Conservation (phyloP, 2,888 invertebrate species). For the Cephalotes varians region DNA sequence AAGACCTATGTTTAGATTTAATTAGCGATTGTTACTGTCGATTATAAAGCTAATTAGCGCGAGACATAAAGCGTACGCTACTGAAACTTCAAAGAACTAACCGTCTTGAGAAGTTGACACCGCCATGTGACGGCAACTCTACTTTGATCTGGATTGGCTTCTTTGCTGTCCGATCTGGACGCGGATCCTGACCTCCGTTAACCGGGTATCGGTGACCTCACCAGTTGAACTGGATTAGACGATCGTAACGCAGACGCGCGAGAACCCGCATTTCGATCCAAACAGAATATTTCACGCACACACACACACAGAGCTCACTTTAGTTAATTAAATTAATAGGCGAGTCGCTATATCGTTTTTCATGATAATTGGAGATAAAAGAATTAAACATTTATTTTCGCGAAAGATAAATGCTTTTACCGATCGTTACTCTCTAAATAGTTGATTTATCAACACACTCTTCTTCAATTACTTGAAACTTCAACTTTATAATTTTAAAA, state of each 20-base stretch:
- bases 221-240: constrained; percentile 51
- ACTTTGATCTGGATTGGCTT: constrained; percentile 79
- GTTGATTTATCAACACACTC: neutral
- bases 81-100: constrained; percentile 9
- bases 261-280: neutral
- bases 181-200: constrained; percentile 79
- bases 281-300: constrained; percentile 10
- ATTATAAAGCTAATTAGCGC: neutral
- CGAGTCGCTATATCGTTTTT: neutral
- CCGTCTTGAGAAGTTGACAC: constrained; percentile 3
- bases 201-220: constrained; percentile 75
- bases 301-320: too few relatives aligned
- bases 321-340: neutral
- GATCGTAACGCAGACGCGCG: constrained; percentile 1
- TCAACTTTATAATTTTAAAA: neutral
- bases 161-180: constrained; percentile 72
- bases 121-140: constrained; percentile 71
- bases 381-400: constrained; percentile 41
- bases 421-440: neutral
- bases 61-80: neutral
- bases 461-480: neutral
- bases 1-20: neutral
- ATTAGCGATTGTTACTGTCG: neutral
- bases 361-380: neutral
- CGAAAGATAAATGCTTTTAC: neutral